phyloP scores from a whole-genome alignment of 2,888 invertebrate species.

The Lymantria dispar region DNA sequence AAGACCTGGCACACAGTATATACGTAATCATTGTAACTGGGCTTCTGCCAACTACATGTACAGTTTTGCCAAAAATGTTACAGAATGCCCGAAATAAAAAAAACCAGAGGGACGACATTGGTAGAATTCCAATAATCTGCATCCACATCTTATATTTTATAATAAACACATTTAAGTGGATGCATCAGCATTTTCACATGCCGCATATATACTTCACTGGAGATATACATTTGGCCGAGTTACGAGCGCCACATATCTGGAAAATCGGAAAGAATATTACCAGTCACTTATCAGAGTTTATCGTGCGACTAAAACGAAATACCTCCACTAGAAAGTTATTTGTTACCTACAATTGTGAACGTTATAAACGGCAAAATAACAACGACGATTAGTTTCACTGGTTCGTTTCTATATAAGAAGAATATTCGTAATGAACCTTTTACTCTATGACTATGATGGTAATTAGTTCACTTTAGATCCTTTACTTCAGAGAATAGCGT shows the following conservation, averaged over 20 bases:
- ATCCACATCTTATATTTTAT: slow-evolving; percentile 3
- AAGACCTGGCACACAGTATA: slow-evolving; percentile 36
- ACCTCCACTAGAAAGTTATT: background rate
- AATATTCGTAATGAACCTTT: slow-evolving; percentile 21
- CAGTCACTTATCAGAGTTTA: slow-evolving; percentile 5
- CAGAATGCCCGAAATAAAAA: slow-evolving; percentile 6
- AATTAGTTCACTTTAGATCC: slow-evolving; percentile 21
- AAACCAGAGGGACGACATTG: background rate
- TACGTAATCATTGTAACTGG: slow-evolving; percentile 54
- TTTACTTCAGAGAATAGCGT: slow-evolving; percentile 14
- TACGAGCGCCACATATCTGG: slow-evolving; percentile 3
- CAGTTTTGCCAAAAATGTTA: slow-evolving; percentile 20
- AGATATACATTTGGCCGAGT: background rate
- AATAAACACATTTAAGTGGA: slow-evolving; percentile 2
- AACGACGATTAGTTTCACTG: no score
- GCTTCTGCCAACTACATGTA: slow-evolving; percentile 39
- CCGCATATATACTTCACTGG: background rate
- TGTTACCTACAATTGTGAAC: slow-evolving; percentile 1
- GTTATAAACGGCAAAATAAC: background rate
- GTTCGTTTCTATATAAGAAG: slow-evolving; percentile 10
- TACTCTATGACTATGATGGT: slow-evolving; percentile 18
- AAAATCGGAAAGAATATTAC: background rate
- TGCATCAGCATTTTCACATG: background rate
- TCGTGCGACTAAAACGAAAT: slow-evolving; percentile 12
- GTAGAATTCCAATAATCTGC: slow-evolving; percentile 28